Percentiles rank a stretch among this genome's conserved stretches.
phyloP scores from a whole-genome alignment of 2,888 invertebrate genomes.

The Drosophila nr. perissopoda region DNA sequence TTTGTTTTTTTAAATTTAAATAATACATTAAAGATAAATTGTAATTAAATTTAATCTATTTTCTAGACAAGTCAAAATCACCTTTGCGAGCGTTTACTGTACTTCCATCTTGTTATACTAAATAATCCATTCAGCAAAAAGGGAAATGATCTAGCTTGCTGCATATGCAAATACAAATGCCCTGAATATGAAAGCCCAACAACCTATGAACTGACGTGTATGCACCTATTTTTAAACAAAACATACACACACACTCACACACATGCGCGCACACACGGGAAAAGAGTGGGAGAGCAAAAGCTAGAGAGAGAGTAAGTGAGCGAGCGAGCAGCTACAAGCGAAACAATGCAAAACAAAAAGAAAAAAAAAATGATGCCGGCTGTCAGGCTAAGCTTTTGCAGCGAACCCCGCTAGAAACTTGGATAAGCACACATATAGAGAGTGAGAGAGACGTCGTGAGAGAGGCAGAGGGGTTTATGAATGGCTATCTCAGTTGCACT shows the following conservation, averaged over 20 bases:
- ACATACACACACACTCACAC: neutral
- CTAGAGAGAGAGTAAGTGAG: constrained; percentile 8
- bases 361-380: constrained; percentile 36
- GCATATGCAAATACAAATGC: constrained; percentile 7
- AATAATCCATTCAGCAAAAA: neutral
- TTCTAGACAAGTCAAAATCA: neutral
- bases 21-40: too few relatives aligned
- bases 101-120: neutral
- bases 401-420: constrained; percentile 22
- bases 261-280: constrained; percentile 11
- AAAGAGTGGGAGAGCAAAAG: constrained; percentile 7
- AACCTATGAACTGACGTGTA: constrained; percentile 23
- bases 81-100: neutral
- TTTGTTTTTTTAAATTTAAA: too few relatives aligned
- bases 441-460: neutral
- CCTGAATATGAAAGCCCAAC: constrained; percentile 20
- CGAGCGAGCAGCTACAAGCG: constrained; percentile 17
- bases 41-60: neutral
- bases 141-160: neutral
- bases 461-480: neutral
- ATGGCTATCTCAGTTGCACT: constrained; percentile 39
- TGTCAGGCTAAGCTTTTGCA: constrained; percentile 26
- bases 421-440: neutral
- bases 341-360: constrained; percentile 33
- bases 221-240: constrained; percentile 44